These are phyloP conservation scores for Cancer borealis DNA, from an alignment of 2,888 invertebrate genomes.

Conservation along the genomic window DNA sequence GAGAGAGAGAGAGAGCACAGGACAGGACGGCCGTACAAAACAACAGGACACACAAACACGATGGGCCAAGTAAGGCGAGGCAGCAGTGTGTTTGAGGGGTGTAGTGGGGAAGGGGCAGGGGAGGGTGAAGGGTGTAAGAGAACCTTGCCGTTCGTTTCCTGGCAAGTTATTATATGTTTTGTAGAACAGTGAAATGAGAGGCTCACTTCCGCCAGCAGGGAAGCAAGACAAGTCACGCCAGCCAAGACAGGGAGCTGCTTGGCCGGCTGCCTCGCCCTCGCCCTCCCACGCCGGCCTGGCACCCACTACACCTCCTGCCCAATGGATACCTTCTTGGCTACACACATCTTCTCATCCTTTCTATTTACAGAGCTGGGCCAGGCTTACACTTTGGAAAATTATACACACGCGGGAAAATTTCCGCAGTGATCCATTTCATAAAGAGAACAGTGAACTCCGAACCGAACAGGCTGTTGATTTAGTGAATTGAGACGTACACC, in stretches of 20 bases:
- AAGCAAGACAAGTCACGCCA: constrained; percentile 13
- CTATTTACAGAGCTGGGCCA: background rate
- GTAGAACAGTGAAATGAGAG: constrained; percentile 27
- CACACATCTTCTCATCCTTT: background rate
- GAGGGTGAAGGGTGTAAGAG: background rate
- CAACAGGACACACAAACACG: no score
- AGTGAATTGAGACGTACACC: no score
- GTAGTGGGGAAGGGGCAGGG: background rate
- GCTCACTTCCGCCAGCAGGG: constrained; percentile 27
- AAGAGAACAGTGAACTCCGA: no score
- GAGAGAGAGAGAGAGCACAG: no score
- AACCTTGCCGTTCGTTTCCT: background rate
- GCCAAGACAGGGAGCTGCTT: constrained; percentile 22
- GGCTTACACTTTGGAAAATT: no score
- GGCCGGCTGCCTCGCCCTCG: constrained; percentile 16
- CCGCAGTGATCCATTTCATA: no score
- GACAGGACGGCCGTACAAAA: background rate
- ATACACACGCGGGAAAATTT: no score
- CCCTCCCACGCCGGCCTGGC: constrained; percentile 11
- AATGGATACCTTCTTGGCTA: background rate
- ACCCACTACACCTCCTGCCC: background rate
- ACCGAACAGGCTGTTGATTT: no score
- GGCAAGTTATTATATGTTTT: constrained; percentile 22
- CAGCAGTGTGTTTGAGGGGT: no score
- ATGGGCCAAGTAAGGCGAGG: no score